Conservation (phyloP, 2,797 vertebrate species). For the Girardinus metallicus region DNA sequence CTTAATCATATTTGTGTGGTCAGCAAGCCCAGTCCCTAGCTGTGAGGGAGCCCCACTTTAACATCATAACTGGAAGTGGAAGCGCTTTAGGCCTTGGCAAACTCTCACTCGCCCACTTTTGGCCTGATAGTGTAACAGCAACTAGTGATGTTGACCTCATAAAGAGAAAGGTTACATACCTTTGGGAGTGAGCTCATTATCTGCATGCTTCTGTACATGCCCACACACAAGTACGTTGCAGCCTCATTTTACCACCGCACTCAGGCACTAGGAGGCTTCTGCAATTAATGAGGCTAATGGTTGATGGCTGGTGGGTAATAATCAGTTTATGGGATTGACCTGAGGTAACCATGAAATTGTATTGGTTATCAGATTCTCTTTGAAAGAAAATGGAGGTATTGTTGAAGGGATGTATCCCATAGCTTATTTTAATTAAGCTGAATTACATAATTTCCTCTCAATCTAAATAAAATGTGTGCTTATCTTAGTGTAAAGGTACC, state of each 20-base stretch:
- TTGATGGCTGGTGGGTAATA: conserved; percentile 64
- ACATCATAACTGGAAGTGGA: no score
- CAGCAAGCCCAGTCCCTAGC: no score
- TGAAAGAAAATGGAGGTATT: conserved; percentile 55
- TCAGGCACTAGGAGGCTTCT: conserved; percentile 50
- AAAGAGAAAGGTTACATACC: conserved; percentile 37
- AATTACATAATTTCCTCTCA: conserved; percentile 36
- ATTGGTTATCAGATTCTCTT: conserved; percentile 60
- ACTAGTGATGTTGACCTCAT: conserved; percentile 48
- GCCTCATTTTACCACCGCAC: conserved; percentile 58
- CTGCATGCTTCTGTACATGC: conserved; percentile 17
- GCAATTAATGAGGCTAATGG: conserved; percentile 73
- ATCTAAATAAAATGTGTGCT: conserved; percentile 17
- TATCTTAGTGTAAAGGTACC: conserved; percentile 8
- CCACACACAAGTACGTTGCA: conserved; percentile 18
- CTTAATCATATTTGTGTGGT: neutral
- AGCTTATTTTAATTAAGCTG: conserved; percentile 60
- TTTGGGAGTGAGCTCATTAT: conserved; percentile 63
- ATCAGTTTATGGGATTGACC: conserved; percentile 56
- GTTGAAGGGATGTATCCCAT: conserved; percentile 48
- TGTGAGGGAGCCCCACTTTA: neutral
- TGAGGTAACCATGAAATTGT: conserved; percentile 55
- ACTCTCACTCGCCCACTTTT: neutral
- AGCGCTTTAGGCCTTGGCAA: neutral
- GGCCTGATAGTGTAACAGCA: conserved; percentile 9